Percentiles rank a stretch among this genome's conserved stretches.
These are phyloP conservation scores for Polymixis flavicincta DNA, from an alignment of 2,888 invertebrate genomes.

Conservation along the genomic window DNA sequence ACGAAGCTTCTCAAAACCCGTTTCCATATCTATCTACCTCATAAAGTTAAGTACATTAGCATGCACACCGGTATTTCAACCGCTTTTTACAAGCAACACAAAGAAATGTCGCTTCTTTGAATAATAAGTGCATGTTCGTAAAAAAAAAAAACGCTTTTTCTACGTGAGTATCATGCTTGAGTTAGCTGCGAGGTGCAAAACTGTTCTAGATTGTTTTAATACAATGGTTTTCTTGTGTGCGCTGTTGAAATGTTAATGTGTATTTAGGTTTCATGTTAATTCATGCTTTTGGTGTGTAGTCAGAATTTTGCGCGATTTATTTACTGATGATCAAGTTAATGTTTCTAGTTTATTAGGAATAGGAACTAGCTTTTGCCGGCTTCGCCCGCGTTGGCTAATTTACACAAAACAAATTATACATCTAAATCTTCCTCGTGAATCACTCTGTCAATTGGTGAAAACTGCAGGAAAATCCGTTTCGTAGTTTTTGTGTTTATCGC, in stretches of 20 bases:
- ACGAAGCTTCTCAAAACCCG: conserved; percentile 38
- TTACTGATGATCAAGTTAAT: neutral
- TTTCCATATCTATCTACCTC: conserved; percentile 38
- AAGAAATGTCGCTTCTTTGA: conserved; percentile 55
- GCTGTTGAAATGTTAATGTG: conserved; percentile 3
- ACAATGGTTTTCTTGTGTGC: neutral
- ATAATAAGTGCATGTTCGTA: conserved; percentile 59
- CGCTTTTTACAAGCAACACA: conserved; percentile 53
- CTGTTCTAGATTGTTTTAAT: conserved; percentile 33
- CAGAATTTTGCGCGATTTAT: neutral
- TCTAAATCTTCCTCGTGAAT: no score
- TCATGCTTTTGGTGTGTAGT: neutral
- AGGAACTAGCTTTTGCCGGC: no score
- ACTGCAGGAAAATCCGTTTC: no score
- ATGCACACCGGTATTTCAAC: conserved; percentile 51
- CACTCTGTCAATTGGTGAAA: no score
- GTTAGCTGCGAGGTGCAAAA: conserved; percentile 22
- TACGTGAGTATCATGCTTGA: conserved; percentile 51
- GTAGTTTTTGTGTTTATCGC: no score
- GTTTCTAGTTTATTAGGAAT: no score
- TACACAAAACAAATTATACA: no score
- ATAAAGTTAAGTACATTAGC: conserved; percentile 47
- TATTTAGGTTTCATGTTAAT: conserved; percentile 3
- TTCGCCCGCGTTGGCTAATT: no score
- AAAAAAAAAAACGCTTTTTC: conserved; percentile 49